Evolutionary conservation across 1,140 invertebrate species (phyloP).

Genomic region (Sinonovacula constricta): DNA sequence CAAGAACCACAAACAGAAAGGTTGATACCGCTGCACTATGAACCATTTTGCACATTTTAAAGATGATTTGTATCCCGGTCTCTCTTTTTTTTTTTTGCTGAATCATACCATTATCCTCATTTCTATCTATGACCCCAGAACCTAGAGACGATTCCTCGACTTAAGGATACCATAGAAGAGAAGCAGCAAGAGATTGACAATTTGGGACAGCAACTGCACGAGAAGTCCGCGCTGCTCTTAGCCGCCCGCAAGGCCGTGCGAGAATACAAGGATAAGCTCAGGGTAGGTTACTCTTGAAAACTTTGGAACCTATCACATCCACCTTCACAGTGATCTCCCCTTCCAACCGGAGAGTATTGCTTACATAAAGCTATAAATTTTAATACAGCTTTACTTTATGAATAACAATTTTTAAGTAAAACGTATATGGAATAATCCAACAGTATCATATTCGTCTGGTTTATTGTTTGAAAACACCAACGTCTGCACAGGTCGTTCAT

Average conservation of each 20-base stretch:
- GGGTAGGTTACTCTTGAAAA: constrained; percentile 65
- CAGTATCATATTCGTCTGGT: too few species aligned
- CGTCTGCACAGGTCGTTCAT: too few species aligned
- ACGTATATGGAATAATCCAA: not conserved
- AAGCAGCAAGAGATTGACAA: constrained; percentile 56
- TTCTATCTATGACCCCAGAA: too few species aligned
- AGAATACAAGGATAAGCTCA: constrained; percentile 69
- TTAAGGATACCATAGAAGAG: constrained; percentile 68
- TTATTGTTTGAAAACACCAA: too few species aligned
- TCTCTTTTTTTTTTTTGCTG: too few species aligned
- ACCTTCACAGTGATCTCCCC: too few species aligned
- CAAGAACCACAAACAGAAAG: too few species aligned
- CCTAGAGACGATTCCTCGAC: constrained; percentile 68
- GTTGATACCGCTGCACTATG: too few species aligned
- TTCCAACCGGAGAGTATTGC: not conserved
- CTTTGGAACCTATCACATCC: too few species aligned
- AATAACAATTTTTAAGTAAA: not conserved
- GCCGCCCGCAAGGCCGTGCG: constrained; percentile 65
- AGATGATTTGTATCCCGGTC: too few species aligned
- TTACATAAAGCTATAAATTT: not conserved
- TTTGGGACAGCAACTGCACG: constrained; percentile 62
- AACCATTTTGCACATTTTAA: too few species aligned
- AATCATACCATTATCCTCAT: too few species aligned
- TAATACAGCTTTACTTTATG: not conserved
- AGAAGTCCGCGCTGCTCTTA: constrained; percentile 60